Percentiles rank a stretch among this genome's conserved stretches.
phyloP scores from a whole-genome alignment of 2,113 vertebrate species.

The Mirounga angustirostris region DNA sequence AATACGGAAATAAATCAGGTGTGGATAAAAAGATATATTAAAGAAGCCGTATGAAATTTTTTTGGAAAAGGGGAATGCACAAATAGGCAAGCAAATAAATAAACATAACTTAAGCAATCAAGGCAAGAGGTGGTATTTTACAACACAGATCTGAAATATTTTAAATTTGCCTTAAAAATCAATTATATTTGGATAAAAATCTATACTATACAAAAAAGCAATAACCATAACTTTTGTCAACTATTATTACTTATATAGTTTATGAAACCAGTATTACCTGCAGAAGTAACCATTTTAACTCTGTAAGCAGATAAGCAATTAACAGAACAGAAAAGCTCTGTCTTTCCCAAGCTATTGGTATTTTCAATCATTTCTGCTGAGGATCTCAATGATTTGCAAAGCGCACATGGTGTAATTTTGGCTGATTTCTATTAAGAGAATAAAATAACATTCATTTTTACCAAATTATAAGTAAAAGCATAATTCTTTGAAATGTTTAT shows the following conservation, averaged over 20 bases:
- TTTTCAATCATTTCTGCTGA: conserved; percentile 93
- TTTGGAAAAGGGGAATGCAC: neutral
- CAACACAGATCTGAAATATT: conserved; percentile 28
- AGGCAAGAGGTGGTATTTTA: conserved; percentile 26
- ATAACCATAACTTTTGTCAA: conserved; percentile 33
- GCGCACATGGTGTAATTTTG: conserved; percentile 91
- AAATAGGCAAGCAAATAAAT: conserved; percentile 55
- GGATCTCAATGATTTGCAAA: conserved; percentile 92
- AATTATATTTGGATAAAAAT: conserved; percentile 52
- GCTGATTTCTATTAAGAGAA: conserved; percentile 92
- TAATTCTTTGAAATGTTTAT: conserved; percentile 72
- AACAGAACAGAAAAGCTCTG: conserved; percentile 95
- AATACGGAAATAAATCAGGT: conserved; percentile 53
- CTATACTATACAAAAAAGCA: conserved; percentile 63
- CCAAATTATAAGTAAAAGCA: conserved; percentile 65
- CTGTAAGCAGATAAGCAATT: conserved; percentile 96
- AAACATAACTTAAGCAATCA: conserved; percentile 54
- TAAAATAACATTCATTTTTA: conserved; percentile 73
- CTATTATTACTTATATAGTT: conserved; percentile 61
- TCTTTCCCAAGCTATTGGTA: conserved; percentile 91
- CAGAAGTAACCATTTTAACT: conserved; percentile 94
- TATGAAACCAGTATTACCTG: conserved; percentile 89
- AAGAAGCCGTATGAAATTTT: conserved; percentile 48
- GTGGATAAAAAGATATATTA: conserved; percentile 42
- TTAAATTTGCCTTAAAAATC: conserved; percentile 58